phyloP scores from a whole-genome alignment of 2,797 vertebrate genomes.

The Natrix natrix region DNA sequence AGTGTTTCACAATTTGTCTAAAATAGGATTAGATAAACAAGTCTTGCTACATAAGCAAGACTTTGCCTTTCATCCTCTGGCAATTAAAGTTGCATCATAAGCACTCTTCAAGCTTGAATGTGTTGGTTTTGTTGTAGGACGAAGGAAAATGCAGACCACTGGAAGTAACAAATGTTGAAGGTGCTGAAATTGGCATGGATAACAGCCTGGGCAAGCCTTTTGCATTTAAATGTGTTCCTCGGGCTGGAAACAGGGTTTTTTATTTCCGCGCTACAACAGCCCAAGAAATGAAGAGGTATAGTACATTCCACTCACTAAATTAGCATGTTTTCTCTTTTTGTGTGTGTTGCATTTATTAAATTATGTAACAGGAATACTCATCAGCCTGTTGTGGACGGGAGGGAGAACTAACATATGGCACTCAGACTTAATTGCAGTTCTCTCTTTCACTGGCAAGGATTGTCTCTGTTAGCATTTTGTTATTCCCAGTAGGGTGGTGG shows the following conservation, averaged over 20 bases:
- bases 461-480: not conserved
- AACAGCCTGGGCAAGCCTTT: conserved; percentile 86
- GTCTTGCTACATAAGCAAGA: not conserved
- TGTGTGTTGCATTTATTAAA: not conserved
- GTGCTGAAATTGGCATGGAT: conserved; percentile 82
- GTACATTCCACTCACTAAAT: conserved; percentile 56
- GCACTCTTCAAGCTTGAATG: not conserved
- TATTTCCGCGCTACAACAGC: conserved; percentile 87
- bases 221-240: conserved; percentile 85
- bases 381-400: not conserved
- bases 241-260: conserved; percentile 75
- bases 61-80: not conserved
- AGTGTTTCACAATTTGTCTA: not conserved
- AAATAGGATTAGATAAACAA: not conserved
- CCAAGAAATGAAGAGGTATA: conserved; percentile 91
- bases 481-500: not conserved
- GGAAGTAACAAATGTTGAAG: conserved; percentile 81
- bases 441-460: not conserved
- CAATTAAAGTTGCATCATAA: not conserved
- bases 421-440: not conserved
- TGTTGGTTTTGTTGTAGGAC: conserved; percentile 71
- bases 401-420: not conserved
- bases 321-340: not conserved
- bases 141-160: conserved; percentile 83
- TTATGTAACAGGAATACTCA: not conserved